Percentiles rank a stretch among this genome's conserved stretches.
Conservation (phyloP, 2,888 invertebrate genomes). For the Thereva unica region DNA sequence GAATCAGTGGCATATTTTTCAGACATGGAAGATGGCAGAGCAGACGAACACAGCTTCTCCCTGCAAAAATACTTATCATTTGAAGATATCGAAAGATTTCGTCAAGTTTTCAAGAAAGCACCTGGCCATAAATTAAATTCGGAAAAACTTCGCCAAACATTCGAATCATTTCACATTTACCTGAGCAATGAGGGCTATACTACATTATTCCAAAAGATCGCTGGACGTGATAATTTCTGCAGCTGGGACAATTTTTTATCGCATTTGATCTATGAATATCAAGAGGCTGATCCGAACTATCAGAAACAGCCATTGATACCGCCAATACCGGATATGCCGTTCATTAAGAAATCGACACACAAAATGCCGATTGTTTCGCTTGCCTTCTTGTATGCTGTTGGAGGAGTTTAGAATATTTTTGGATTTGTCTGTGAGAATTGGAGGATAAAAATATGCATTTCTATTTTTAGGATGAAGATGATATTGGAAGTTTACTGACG, state of each 20-base stretch:
- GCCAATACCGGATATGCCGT: slow-evolving; percentile 66
- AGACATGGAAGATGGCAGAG: no score
- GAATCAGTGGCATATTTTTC: no score
- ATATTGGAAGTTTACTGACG: slow-evolving; percentile 73
- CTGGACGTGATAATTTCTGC: slow-evolving; percentile 62
- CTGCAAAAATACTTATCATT: no score
- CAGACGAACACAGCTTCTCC: no score
- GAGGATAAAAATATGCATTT: slow-evolving; percentile 10
- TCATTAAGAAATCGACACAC: slow-evolving; percentile 68
- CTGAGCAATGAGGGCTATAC: slow-evolving; percentile 63
- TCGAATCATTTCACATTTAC: slow-evolving; percentile 44
- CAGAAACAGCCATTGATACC: slow-evolving; percentile 66
- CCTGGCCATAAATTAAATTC: no score
- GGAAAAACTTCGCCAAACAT: neutral
- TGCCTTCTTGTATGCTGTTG: neutral
- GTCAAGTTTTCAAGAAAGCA: no score
- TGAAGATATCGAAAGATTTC: no score
- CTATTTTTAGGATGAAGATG: slow-evolving; percentile 48
- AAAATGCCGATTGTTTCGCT: slow-evolving; percentile 70
- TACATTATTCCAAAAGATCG: slow-evolving; percentile 67
- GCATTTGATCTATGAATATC: slow-evolving; percentile 73
- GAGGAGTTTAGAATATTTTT: neutral
- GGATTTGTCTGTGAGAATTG: neutral
- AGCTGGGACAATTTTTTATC: slow-evolving; percentile 81
- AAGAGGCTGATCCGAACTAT: slow-evolving; percentile 66